Percentiles rank a stretch among this genome's conserved stretches.
These are phyloP conservation scores for Sula dactylatra DNA, from an alignment of 2,113 vertebrate genomes.

Conservation along the genomic window DNA sequence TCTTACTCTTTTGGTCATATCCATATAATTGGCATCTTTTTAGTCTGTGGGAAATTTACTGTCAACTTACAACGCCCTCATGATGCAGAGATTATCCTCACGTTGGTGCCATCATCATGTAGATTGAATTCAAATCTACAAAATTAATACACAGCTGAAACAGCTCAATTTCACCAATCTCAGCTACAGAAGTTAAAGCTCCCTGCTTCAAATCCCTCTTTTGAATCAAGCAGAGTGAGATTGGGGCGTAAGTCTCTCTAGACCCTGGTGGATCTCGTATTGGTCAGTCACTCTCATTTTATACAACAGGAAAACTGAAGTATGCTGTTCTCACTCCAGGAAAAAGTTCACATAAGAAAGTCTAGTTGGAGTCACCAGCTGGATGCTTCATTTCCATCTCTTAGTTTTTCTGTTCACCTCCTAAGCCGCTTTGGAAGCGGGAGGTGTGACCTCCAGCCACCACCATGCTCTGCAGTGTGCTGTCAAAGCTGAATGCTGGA, in stretches of 20 bases:
- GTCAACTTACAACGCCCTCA: background rate
- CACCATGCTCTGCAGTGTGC: accelerated
- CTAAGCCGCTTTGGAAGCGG: background rate
- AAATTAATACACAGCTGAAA: background rate
- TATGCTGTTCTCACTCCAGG: background rate
- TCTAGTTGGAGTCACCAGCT: background rate
- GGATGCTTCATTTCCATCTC: background rate
- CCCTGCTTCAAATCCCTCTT: background rate
- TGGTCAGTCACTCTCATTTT: background rate
- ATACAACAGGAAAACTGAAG: background rate
- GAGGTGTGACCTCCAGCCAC: background rate
- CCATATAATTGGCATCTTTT: background rate
- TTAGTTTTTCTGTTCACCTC: background rate
- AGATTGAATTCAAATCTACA: background rate
- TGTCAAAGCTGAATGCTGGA: background rate
- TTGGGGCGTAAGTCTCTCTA: accelerated
- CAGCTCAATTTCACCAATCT: background rate
- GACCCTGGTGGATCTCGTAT: background rate
- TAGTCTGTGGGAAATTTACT: background rate
- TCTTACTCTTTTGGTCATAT: background rate
- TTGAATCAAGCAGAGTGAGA: background rate
- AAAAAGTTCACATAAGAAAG: background rate
- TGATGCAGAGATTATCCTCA: background rate
- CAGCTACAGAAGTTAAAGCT: background rate
- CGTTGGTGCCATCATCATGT: background rate